Evolutionary conservation across 2,113 vertebrate genomes (phyloP).

Genomic region (Festucalex cinctus): DNA sequence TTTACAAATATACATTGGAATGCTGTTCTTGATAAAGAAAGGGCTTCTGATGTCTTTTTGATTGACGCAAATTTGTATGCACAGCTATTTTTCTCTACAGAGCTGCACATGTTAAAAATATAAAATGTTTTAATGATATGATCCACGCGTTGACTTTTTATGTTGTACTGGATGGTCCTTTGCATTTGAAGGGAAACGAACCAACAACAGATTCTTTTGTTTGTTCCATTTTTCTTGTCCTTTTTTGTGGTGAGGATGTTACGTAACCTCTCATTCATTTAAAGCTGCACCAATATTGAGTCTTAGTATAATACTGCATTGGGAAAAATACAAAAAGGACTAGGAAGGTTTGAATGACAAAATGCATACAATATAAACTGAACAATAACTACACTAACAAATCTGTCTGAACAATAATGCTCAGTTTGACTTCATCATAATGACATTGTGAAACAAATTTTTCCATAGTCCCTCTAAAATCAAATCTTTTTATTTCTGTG

Average conservation of each 20-base stretch:
- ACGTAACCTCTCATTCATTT: no score
- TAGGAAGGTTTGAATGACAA: not conserved
- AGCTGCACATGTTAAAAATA: constrained; percentile 45
- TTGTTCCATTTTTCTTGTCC: not conserved
- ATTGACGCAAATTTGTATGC: constrained; percentile 37
- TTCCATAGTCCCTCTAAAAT: no score
- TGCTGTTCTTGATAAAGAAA: constrained; percentile 6
- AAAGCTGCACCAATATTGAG: not conserved
- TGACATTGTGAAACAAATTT: no score
- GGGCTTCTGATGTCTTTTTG: constrained; percentile 23
- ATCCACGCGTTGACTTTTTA: constrained; percentile 5
- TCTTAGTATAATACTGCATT: not conserved
- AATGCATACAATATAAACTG: not conserved
- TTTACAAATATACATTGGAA: not conserved
- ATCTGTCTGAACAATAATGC: no score
- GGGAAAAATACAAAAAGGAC: not conserved
- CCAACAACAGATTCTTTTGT: not conserved
- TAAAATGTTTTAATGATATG: constrained; percentile 22
- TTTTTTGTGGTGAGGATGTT: no score
- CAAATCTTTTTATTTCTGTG: no score
- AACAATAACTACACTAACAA: no score
- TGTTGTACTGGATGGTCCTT: not conserved
- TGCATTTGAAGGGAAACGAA: not conserved
- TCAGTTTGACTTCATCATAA: no score
- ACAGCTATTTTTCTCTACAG: constrained; percentile 41